Conservation (phyloP, 64 coral and sea anemone genomes). For the Montipora capricornis region DNA sequence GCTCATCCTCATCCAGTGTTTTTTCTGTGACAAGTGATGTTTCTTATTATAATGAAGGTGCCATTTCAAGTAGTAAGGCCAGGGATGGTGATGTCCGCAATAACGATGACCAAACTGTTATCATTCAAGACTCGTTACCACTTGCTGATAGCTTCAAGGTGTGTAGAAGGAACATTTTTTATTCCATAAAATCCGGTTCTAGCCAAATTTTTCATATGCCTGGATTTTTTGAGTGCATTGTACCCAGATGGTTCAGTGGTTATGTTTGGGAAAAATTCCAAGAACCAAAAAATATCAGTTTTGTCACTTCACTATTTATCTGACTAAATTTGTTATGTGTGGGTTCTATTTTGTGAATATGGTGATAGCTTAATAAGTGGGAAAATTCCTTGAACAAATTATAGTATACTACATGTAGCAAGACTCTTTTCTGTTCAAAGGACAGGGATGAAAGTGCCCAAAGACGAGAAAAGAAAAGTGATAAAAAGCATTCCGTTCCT, state of each 20-base stretch:
- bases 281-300: too few relatives aligned
- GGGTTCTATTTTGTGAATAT: too few relatives aligned
- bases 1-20: conserved; percentile 30
- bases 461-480: not conserved
- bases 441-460: not conserved
- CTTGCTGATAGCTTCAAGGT: conserved; percentile 31
- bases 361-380: too few relatives aligned
- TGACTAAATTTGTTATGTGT: too few relatives aligned
- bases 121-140: conserved; percentile 36
- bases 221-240: too few relatives aligned
- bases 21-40: conserved; percentile 31
- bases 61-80: not conserved
- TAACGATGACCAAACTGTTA: not conserved
- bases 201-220: too few relatives aligned
- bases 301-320: too few relatives aligned
- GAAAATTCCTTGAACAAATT: too few relatives aligned
- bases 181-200: too few relatives aligned
- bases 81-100: not conserved
- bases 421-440: not conserved
- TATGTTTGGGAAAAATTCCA: too few relatives aligned
- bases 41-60: conserved; percentile 42
- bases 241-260: too few relatives aligned
- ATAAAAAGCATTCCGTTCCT: not conserved
- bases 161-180: not conserved
- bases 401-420: not conserved